Evolutionary conservation across 2,888 invertebrate genomes (phyloP).

Genomic region (Drosophila imparisetae): DNA sequence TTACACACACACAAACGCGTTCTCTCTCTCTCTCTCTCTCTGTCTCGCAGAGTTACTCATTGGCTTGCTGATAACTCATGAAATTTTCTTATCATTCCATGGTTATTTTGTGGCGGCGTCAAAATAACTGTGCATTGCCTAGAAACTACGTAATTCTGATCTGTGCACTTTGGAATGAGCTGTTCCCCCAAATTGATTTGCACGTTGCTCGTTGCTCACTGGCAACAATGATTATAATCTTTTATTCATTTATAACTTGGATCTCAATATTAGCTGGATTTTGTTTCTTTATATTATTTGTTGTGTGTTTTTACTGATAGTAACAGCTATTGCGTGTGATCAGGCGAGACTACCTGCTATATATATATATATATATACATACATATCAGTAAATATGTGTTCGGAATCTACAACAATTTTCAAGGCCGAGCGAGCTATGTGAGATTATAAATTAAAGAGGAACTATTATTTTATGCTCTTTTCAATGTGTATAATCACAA

Average conservation of each 20-base stretch:
- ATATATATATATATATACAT: not conserved
- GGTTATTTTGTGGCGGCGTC: slow-evolving; percentile 49
- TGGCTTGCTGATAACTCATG: slow-evolving; percentile 23
- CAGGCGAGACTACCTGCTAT: slow-evolving; percentile 18
- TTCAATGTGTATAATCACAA: not conserved
- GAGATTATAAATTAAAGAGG: slow-evolving; percentile 9
- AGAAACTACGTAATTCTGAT: slow-evolving; percentile 73
- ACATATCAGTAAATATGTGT: not conserved
- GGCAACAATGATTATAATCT: slow-evolving; percentile 18
- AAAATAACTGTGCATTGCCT: slow-evolving; percentile 64
- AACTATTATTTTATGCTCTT: not conserved
- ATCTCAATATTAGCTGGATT: slow-evolving; percentile 1
- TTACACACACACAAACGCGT: not conserved
- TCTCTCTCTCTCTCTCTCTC: not conserved
- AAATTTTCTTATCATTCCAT: slow-evolving; percentile 59
- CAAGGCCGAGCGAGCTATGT: slow-evolving; percentile 24
- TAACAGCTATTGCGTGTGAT: slow-evolving; percentile 19
- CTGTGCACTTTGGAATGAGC: slow-evolving; percentile 66
- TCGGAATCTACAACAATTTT: not conserved
- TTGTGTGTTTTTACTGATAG: slow-evolving; percentile 29
- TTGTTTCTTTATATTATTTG: too few species aligned
- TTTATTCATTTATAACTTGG: slow-evolving; percentile 18
- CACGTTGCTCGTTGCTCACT: slow-evolving; percentile 13
- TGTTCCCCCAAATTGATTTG: slow-evolving; percentile 29
- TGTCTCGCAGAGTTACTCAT: not conserved